Evolutionary conservation across 2,797 vertebrate species (phyloP).

Genomic region (Cephalopachus bancanus): DNA sequence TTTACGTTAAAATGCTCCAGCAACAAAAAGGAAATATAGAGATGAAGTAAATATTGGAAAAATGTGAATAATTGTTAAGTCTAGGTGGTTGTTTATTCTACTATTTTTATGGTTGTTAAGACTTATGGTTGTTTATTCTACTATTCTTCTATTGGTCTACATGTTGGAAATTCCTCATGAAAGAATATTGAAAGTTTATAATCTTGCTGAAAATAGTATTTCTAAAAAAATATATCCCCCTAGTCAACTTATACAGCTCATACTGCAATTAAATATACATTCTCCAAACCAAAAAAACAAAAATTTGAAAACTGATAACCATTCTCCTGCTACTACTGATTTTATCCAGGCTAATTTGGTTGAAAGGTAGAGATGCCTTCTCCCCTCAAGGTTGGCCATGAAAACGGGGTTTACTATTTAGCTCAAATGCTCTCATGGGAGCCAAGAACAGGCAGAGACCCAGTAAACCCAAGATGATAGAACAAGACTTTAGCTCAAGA

Average conservation of each 20-base stretch:
- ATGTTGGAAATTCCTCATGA: slow-evolving; percentile 40
- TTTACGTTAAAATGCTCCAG: slow-evolving; percentile 9
- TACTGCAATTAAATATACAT: slow-evolving; percentile 21
- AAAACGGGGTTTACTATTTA: neutral
- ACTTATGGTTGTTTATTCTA: neutral
- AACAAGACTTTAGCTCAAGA: neutral
- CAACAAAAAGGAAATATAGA: neutral
- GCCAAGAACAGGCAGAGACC: neutral
- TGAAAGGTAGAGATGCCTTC: neutral
- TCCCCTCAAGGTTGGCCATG: neutral
- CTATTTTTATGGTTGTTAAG: neutral
- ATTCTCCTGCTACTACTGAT: neutral
- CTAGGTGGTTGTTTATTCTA: neutral
- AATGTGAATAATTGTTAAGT: neutral
- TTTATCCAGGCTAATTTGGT: slow-evolving; percentile 49
- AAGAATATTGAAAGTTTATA: slow-evolving; percentile 31
- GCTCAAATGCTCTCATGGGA: slow-evolving; percentile 8
- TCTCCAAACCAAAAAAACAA: neutral
- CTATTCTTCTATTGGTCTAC: neutral
- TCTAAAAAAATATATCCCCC: neutral
- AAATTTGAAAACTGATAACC: neutral
- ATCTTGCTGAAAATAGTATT: neutral
- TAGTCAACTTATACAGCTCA: slow-evolving; percentile 52
- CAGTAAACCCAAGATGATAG: neutral
- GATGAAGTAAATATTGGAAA: neutral